Conservation (phyloP, 2,888 invertebrate species). For the Drosophila testacea region DNA sequence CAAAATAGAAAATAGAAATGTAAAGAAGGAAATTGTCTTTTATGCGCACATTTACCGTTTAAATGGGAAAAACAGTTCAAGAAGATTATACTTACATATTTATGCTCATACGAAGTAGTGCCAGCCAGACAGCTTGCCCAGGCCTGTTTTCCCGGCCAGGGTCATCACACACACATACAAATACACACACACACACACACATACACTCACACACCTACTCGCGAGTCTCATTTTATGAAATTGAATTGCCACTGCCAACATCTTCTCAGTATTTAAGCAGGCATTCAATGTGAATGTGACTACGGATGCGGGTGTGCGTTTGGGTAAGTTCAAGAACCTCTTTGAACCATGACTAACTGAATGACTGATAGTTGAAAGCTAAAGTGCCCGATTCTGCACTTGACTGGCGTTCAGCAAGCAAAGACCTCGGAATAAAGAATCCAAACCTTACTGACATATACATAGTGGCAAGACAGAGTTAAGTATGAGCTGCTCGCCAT, state of each 20-base stretch:
- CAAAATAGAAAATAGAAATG: slow-evolving; percentile 53
- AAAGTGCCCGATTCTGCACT: slow-evolving; percentile 72
- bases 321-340: slow-evolving; percentile 70
- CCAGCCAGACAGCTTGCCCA: slow-evolving; percentile 30
- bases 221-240: slow-evolving; percentile 65
- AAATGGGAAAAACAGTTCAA: slow-evolving; percentile 40
- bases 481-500: slow-evolving; percentile 53
- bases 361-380: slow-evolving; percentile 74
- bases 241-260: slow-evolving; percentile 75
- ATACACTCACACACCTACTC: slow-evolving; percentile 15
- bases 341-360: slow-evolving; percentile 77
- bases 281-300: slow-evolving; percentile 30
- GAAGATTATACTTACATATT: slow-evolving; percentile 33
- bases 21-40: slow-evolving; percentile 75
- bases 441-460: slow-evolving; percentile 47
- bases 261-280: slow-evolving; percentile 39
- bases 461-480: slow-evolving; percentile 47
- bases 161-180: slow-evolving; percentile 24
- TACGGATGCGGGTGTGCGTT: slow-evolving; percentile 31
- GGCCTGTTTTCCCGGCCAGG: slow-evolving; percentile 26
- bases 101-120: slow-evolving; percentile 19
- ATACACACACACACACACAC: background rate
- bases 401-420: slow-evolving; percentile 60
- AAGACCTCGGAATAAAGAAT: slow-evolving; percentile 27
- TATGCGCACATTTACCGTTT: slow-evolving; percentile 61